These are phyloP conservation scores for Ancistrus triradiatus DNA, from an alignment of 2,113 vertebrate species.

Conservation along the genomic window DNA sequence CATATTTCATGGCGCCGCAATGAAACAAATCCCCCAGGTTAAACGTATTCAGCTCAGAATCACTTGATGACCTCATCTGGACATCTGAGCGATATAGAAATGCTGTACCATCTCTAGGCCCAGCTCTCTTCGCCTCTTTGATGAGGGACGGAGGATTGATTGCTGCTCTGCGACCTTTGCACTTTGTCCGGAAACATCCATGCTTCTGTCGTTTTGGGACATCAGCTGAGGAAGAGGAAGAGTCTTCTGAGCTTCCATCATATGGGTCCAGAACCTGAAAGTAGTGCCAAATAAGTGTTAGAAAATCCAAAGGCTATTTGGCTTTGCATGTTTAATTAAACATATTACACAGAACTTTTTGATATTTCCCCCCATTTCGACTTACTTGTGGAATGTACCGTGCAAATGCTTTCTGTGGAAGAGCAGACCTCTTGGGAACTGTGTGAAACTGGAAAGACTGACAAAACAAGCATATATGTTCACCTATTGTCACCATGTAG, in stretches of 20 bases:
- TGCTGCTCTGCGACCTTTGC: slow-evolving; percentile 37
- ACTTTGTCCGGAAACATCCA: slow-evolving; percentile 37
- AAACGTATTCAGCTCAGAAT: slow-evolving; percentile 44
- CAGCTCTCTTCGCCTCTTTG: slow-evolving; percentile 34
- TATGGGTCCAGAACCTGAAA: slow-evolving; percentile 78
- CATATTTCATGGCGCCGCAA: neutral
- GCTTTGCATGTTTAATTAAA: neutral
- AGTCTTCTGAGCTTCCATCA: slow-evolving; percentile 78
- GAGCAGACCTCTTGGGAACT: neutral
- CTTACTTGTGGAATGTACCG: slow-evolving; percentile 12
- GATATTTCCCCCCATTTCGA: neutral
- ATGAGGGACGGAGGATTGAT: slow-evolving; percentile 29
- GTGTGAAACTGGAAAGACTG: slow-evolving; percentile 1
- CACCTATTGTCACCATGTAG: too few relatives aligned
- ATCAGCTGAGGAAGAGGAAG: slow-evolving; percentile 27
- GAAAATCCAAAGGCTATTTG: too few relatives aligned
- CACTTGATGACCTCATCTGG: slow-evolving; percentile 56
- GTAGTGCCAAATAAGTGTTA: too few relatives aligned
- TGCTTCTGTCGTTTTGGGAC: slow-evolving; percentile 35
- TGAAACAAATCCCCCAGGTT: slow-evolving; percentile 35
- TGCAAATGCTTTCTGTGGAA: slow-evolving; percentile 4
- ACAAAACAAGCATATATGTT: too few relatives aligned
- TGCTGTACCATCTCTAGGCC: slow-evolving; percentile 21
- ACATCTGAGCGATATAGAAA: slow-evolving; percentile 40
- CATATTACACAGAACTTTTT: neutral